Conservation (phyloP, 2,113 vertebrate genomes). For the Phoenicopterus ruber region DNA sequence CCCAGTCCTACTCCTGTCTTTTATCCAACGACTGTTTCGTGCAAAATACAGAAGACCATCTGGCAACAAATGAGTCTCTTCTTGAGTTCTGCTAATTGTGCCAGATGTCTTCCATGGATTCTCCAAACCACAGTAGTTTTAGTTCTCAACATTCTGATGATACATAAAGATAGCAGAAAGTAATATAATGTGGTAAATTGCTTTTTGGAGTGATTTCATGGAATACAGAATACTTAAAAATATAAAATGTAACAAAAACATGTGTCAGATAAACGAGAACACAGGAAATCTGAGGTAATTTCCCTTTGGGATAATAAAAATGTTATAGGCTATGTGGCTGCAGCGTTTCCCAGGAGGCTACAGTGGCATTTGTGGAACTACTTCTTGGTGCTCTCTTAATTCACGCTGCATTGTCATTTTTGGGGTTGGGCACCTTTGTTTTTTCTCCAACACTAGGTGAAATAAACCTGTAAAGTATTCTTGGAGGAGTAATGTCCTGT, state of each 20-base stretch:
- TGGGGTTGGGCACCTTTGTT: conserved; percentile 8
- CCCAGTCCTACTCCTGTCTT: neutral
- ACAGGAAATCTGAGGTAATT: conserved; percentile 62
- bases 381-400: neutral
- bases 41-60: conserved; percentile 10
- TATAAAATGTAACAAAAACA: conserved; percentile 49
- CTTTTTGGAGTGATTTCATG: conserved; percentile 54
- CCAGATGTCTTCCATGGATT: conserved; percentile 36
- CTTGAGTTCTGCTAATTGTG: conserved; percentile 18
- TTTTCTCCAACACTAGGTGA: neutral
- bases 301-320: conserved; percentile 40
- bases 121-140: conserved; percentile 40
- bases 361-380: conserved; percentile 16
- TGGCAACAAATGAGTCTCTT: conserved; percentile 8
- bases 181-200: conserved; percentile 44
- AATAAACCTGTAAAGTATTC: conserved; percentile 21
- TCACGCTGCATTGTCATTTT: neutral
- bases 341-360: neutral
- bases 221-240: conserved; percentile 25
- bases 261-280: conserved; percentile 25
- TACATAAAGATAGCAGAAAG: conserved; percentile 53
- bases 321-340: neutral
- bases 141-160: conserved; percentile 42
- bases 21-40: neutral
- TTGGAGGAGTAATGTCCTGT: conserved; percentile 7